Conservation (phyloP, 2,113 vertebrate genomes). For the Martes martes region DNA sequence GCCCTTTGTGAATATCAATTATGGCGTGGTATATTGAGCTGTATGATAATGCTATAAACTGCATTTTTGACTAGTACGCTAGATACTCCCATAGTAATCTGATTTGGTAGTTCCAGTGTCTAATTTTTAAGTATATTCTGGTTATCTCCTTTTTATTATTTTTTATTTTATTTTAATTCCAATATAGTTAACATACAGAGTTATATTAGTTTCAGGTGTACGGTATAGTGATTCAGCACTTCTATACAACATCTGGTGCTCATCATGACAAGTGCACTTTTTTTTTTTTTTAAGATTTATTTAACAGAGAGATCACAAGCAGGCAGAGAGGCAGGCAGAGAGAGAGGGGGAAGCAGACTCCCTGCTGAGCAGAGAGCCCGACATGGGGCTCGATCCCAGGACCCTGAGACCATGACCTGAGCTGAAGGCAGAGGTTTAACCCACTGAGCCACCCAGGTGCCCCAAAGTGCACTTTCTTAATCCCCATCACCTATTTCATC, state of each 20-base stretch:
- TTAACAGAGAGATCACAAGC: too few species aligned
- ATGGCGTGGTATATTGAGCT: neutral
- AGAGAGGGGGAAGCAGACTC: too few species aligned
- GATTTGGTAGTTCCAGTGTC: neutral
- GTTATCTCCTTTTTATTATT: neutral
- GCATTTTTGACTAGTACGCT: neutral
- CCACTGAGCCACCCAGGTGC: too few species aligned
- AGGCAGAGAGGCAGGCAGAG: too few species aligned
- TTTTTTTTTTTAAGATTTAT: too few species aligned
- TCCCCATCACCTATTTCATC: neutral
- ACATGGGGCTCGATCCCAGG: too few species aligned
- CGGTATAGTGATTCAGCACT: neutral
- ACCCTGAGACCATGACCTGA: too few species aligned
- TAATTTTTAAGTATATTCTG: neutral
- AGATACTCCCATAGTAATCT: neutral
- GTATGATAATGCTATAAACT: neutral
- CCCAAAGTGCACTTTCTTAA: neutral
- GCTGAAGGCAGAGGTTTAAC: too few species aligned
- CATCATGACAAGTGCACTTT: neutral
- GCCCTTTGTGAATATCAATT: neutral
- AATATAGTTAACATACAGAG: neutral
- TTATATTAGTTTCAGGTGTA: neutral
- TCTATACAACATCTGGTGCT: neutral
- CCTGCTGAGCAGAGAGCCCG: too few species aligned
- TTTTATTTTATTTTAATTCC: neutral